Evolutionary conservation across 2,888 invertebrate species (phyloP).

Genomic region (Thelaira solivaga): DNA sequence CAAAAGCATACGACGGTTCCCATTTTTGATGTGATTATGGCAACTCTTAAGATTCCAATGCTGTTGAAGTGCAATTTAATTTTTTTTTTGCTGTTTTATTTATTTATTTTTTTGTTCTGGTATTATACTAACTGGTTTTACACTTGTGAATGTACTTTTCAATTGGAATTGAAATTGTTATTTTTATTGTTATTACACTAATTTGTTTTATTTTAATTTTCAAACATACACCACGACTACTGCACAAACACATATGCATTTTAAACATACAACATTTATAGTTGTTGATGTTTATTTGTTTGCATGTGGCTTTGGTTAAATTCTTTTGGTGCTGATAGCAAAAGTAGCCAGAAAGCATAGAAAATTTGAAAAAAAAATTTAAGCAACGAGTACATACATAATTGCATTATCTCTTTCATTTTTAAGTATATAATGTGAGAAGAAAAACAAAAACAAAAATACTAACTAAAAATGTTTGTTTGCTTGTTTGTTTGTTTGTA

Average conservation of each 20-base stretch:
- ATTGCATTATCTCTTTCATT: no score
- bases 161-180: constrained; percentile 58
- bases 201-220: constrained; percentile 58
- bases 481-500: constrained; percentile 9
- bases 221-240: constrained; percentile 14
- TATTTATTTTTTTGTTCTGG: neutral
- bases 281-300: constrained; percentile 38
- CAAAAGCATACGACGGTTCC: no score
- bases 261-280: neutral
- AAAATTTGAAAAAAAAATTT: constrained; percentile 3
- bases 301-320: constrained; percentile 48
- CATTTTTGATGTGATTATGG: neutral
- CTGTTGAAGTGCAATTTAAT: no score
- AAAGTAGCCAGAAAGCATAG: constrained; percentile 19
- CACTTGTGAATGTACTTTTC: constrained; percentile 48
- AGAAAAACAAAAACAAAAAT: constrained; percentile 19
- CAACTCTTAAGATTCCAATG: constrained; percentile 16
- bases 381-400: neutral
- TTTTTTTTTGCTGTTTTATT: constrained; percentile 2
- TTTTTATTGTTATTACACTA: constrained; percentile 62
- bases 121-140: constrained; percentile 49
- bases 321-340: constrained; percentile 40
- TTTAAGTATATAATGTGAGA: no score
- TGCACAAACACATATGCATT: neutral
- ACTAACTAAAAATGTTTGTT: no score